Evolutionary conservation across 2,888 invertebrate species (phyloP), one percentile per base, ranked within the genome.

Genomic region (Acronicta leporina): DNA sequence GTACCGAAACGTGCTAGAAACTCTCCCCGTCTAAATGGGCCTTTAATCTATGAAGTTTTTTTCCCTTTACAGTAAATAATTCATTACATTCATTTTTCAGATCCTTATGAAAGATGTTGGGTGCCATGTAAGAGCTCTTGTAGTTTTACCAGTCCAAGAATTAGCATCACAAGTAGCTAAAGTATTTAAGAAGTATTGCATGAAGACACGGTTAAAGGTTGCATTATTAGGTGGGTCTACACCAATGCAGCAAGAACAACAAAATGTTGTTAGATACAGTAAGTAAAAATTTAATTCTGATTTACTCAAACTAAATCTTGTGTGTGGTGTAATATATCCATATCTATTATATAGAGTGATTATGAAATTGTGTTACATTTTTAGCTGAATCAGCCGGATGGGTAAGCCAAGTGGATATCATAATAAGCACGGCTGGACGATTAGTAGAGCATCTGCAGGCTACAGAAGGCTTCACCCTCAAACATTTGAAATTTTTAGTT

Each of bases 131-230:
- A 95, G 98, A 75, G 99, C 98, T 15, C 89, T 99, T 61, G 96
- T 99, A n/a, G 97, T 99, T 25, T 94, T 99, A 61, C 99, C 99
- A 0, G 99, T 99, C 0, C 97, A 97, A 83, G 98, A 99, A 86
- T 93, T 99, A 72, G 99, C 99, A 0, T 88, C 95, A 14, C 99
- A 99, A 91, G 98, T 99, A 35, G 96, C 95, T 74, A 96, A 96
- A 85, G 98, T 98, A 1, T 97, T 99, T 83, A 95, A 95, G 77
- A 95, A 95, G 40, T 97, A 97, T 82, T 95, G 96, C 57, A 92
- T 94, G 38, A 95, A 95, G 53, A 97, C 97, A 0, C 95, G 95
- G 53, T 89, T 99, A 2, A 96, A 96, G 83, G 96, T 97, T 55
- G 95, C 96, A 63, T 87, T 97, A 25, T 89, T 97, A 59, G 96